Conservation (phyloP, 2,888 invertebrate species). For the Lycocerus yunnanus region DNA sequence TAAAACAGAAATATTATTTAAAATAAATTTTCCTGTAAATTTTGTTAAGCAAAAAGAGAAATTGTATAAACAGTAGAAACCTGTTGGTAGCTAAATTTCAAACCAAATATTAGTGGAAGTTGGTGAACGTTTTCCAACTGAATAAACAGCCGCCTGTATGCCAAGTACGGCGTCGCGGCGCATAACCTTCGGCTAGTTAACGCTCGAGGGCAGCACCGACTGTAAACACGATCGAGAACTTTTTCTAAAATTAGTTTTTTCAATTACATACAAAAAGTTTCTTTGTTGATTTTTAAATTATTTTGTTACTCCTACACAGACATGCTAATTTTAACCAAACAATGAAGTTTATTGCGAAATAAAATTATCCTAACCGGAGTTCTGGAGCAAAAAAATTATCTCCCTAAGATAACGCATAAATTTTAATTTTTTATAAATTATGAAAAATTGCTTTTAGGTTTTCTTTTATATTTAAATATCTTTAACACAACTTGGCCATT, state of each 20-base stretch:
- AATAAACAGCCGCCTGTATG: not conserved
- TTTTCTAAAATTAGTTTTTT: not conserved
- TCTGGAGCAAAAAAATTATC: too few species aligned
- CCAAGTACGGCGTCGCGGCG: constrained; percentile 11
- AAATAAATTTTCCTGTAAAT: not conserved
- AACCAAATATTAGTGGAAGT: not conserved
- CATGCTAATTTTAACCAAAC: too few species aligned
- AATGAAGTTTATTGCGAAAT: too few species aligned
- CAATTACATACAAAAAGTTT: too few species aligned
- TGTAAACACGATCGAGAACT: not conserved
- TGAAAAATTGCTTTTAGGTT: not conserved
- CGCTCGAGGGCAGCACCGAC: constrained; percentile 24
- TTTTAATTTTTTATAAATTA: not conserved
- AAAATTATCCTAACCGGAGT: too few species aligned
- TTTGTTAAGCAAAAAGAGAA: not conserved
- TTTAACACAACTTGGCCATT: not conserved
- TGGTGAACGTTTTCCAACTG: not conserved
- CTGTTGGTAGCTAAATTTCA: not conserved
- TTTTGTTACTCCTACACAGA: too few species aligned
- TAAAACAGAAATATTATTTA: too few species aligned
- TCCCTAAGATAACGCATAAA: too few species aligned
- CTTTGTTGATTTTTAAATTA: too few species aligned
- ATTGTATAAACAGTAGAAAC: not conserved
- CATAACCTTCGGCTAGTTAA: not conserved
- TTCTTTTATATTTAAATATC: not conserved